Evolutionary conservation across 2,113 vertebrate species (phyloP).

Genomic region (Macrotus californicus): DNA sequence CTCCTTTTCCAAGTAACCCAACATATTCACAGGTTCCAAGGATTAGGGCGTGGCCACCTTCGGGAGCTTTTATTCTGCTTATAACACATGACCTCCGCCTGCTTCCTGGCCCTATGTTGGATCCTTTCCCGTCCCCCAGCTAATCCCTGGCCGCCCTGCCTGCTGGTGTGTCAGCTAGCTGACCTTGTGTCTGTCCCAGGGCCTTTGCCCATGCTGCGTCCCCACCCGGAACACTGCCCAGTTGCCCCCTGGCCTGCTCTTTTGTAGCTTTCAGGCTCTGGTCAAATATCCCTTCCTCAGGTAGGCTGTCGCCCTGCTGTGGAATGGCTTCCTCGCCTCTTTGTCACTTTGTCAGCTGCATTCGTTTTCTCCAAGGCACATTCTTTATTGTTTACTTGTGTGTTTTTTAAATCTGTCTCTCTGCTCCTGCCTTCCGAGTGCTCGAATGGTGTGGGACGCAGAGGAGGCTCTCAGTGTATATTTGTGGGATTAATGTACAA

Average conservation of each 20-base stretch:
- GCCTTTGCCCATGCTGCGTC: background rate
- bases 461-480: background rate
- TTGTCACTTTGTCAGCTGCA: background rate
- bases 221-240: background rate
- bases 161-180: background rate
- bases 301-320: background rate
- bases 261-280: background rate
- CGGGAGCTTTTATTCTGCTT: background rate
- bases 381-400: background rate
- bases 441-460: background rate
- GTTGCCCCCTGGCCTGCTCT: background rate
- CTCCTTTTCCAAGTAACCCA: background rate
- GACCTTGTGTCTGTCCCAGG: background rate
- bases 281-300: background rate
- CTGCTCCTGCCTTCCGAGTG: background rate
- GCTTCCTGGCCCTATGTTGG: background rate
- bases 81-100: background rate
- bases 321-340: background rate
- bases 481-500: background rate
- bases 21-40: background rate
- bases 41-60: background rate
- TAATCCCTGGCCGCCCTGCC: background rate
- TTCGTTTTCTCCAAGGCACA: background rate
- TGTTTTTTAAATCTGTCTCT: background rate
- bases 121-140: background rate